Evolutionary conservation across 2,888 invertebrate genomes (phyloP), one percentile per base, ranked within the genome.

Genomic region (Eupithecia subfuscata): DNA sequence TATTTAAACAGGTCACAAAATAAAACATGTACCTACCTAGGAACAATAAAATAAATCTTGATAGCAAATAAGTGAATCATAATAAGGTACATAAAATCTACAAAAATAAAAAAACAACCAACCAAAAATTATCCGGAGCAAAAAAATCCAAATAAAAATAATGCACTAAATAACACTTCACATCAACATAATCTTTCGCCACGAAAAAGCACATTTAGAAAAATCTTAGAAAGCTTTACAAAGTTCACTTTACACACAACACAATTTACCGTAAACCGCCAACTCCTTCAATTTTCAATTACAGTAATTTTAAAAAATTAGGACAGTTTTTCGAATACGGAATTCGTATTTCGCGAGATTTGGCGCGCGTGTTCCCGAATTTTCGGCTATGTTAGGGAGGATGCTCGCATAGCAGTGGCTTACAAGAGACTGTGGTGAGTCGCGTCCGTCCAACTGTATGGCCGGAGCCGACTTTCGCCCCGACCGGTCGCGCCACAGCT

Each of bases 401-500:
- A 95, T 95, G 95, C 88, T 91, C 92, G 90, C 95, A 94, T 94
- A 94, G 94, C 95, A 91, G 91, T 89, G 92, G 95, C 91, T 94
- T 94, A 94, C 92, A 94, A 91, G 94, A 93, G 95, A 95, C 95
- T 95, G 95, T 94, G 92, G 90, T 91, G 89, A 85, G 89, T 89
- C 90, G 92, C 91, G 89, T 85, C 91, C 89, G 87, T 87, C 91
- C 90, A 89, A 90, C 91, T 88, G 91, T 90, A 90, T 91, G 89
- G 89, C 92, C 92, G 86, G 83, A 85, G 88, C 86, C 92, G 93
- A 94, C 94, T 94, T 93, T 93, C 94, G 94, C 94, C 93, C 93
- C 94, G 92, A 95, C 94, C 92, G 90, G 93, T 94, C 93, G 94
- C 93, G 93, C 94, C 90, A 94, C 94, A 87, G 88, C 90, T 94